phyloP scores from a whole-genome alignment of 2,888 invertebrate genomes.

The Caenorhabditis doughertyi region DNA sequence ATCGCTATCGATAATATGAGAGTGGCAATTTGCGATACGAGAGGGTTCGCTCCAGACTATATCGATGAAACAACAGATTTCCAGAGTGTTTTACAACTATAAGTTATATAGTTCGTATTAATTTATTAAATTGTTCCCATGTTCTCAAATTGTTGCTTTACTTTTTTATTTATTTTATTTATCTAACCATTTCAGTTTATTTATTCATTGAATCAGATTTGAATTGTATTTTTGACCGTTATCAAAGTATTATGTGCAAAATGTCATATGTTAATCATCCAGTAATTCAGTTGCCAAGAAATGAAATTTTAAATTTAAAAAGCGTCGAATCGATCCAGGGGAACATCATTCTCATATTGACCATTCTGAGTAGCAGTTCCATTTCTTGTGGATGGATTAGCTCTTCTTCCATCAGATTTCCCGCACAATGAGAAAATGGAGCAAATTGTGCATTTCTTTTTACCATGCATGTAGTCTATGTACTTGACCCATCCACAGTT shows the following conservation, averaged over 20 bases:
- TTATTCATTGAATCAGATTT: constrained; percentile 8
- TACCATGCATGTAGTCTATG: constrained; percentile 78
- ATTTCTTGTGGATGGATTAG: not conserved
- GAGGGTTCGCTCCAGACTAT: constrained; percentile 73
- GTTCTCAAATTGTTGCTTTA: constrained; percentile 40
- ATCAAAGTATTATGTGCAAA: constrained; percentile 37
- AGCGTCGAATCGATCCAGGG: constrained; percentile 77
- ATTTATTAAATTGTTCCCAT: not conserved
- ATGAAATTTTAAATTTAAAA: constrained; percentile 39
- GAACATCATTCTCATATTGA: constrained; percentile 75
- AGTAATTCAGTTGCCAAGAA: constrained; percentile 8
- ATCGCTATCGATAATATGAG: constrained; percentile 81
- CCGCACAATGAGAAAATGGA: not conserved
- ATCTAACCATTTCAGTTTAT: too few species aligned
- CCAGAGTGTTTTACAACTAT: constrained; percentile 39
- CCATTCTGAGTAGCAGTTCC: constrained; percentile 31
- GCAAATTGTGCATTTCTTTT: constrained; percentile 48
- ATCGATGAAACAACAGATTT: constrained; percentile 69
- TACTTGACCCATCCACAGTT: constrained; percentile 77
- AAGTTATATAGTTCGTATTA: constrained; percentile 9
- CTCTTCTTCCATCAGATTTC: not conserved
- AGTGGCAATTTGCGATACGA: constrained; percentile 80
- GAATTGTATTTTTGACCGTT: constrained; percentile 2
- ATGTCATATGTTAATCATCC: constrained; percentile 20
- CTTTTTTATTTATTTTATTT: not conserved